phyloP scores from a whole-genome alignment of 2,888 invertebrate species.

The Tyria jacobaeae region DNA sequence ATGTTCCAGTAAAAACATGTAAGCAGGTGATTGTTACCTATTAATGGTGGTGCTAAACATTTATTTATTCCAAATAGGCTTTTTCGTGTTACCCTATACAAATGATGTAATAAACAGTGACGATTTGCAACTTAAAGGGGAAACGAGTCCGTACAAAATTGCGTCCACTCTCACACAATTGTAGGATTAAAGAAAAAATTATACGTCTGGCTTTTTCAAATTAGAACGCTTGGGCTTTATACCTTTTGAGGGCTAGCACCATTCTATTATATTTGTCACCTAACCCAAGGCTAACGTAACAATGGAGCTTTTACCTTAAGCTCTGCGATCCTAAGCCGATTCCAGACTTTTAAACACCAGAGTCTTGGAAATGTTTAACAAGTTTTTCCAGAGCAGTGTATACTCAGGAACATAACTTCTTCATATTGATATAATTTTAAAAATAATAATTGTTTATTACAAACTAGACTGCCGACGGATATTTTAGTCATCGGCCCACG shows the following conservation, averaged over 20 bases:
- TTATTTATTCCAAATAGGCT: constrained; percentile 56
- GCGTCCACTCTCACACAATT: constrained; percentile 79
- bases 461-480: too few relatives aligned
- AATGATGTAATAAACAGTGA: constrained; percentile 75
- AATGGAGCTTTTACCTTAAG: constrained; percentile 57
- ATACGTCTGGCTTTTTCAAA: constrained; percentile 85
- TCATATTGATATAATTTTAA: constrained; percentile 4
- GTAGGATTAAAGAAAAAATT: constrained; percentile 82
- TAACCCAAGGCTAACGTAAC: constrained; percentile 60
- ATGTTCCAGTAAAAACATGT: constrained; percentile 53
- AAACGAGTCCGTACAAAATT: constrained; percentile 72
- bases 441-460: too few relatives aligned
- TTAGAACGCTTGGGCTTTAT: constrained; percentile 75
- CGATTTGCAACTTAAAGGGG: constrained; percentile 74
- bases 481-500: too few relatives aligned
- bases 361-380: constrained; percentile 32
- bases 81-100: constrained; percentile 62
- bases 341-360: constrained; percentile 33
- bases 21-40: constrained; percentile 52
- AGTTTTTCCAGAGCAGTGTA: constrained; percentile 23
- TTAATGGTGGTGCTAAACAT: constrained; percentile 46
- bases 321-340: constrained; percentile 35
- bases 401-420: constrained; percentile 13
- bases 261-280: constrained; percentile 70
- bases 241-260: constrained; percentile 69